phyloP scores from a whole-genome alignment of 1,140 invertebrate genomes.

The Zophobas morio region DNA sequence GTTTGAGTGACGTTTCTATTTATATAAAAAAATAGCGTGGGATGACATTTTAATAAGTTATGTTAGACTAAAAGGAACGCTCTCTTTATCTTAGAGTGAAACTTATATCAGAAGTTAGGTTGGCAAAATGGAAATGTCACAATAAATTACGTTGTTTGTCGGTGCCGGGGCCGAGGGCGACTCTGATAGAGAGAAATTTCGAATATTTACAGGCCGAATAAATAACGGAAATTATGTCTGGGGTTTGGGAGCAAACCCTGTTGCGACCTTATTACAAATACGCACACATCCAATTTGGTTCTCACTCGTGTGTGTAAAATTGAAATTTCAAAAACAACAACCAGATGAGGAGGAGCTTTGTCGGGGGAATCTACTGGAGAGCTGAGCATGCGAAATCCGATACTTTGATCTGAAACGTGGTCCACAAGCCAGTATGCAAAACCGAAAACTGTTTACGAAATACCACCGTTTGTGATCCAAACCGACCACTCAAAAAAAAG shows the following conservation, averaged over 20 bases:
- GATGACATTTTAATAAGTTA: slow-evolving; percentile 42
- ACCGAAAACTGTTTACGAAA: too few species aligned
- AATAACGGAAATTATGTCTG: slow-evolving; percentile 32
- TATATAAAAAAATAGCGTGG: slow-evolving; percentile 23
- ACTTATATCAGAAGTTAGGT: slow-evolving; percentile 54
- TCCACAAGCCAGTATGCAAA: too few species aligned
- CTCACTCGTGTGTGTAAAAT: background rate
- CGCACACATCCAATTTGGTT: slow-evolving; percentile 15
- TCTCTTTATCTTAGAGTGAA: slow-evolving; percentile 50
- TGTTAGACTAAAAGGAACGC: slow-evolving; percentile 8
- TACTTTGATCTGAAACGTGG: too few species aligned
- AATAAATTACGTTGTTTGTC: slow-evolving; percentile 56
- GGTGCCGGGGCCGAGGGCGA: slow-evolving; percentile 15
- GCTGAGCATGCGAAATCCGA: too few species aligned
- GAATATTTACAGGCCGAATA: slow-evolving; percentile 26
- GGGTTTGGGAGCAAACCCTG: slow-evolving; percentile 1
- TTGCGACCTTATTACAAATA: slow-evolving; percentile 6
- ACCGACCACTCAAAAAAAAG: too few species aligned
- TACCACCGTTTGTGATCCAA: too few species aligned
- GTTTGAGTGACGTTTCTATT: slow-evolving; percentile 4
- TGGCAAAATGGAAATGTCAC: slow-evolving; percentile 57
- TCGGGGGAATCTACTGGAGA: too few species aligned
- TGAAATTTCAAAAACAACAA: background rate
- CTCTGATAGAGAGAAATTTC: slow-evolving; percentile 33
- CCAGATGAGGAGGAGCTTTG: too few species aligned